These are phyloP conservation scores for Xestia ashworthii DNA, from an alignment of 2,888 invertebrate species.

Conservation along the genomic window DNA sequence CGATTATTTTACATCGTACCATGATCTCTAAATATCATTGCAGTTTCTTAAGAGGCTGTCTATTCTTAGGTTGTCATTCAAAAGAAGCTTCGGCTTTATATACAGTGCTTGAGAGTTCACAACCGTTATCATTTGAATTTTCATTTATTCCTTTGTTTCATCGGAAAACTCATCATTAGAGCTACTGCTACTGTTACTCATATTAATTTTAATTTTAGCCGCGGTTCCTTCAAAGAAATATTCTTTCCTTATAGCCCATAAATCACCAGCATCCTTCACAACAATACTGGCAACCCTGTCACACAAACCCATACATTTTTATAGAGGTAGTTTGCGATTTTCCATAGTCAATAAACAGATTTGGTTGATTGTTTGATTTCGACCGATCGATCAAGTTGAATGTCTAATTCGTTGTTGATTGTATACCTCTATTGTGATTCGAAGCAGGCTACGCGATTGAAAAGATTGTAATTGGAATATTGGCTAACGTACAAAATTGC, in stretches of 20 bases:
- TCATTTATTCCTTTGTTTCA: background rate
- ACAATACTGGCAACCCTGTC: constrained; percentile 64
- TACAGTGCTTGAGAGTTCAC: background rate
- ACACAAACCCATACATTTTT: constrained; percentile 65
- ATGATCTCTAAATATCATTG: background rate
- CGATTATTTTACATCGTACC: background rate
- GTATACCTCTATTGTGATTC: constrained; percentile 69
- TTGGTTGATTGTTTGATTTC: constrained; percentile 69
- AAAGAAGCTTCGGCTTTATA: background rate
- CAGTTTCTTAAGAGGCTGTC: background rate
- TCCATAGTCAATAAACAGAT: constrained; percentile 76
- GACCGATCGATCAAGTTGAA: constrained; percentile 65
- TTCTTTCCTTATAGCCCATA: constrained; percentile 25
- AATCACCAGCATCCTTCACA: constrained; percentile 30
- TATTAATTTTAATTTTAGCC: background rate
- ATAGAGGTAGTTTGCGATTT: constrained; percentile 77
- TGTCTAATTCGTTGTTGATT: constrained; percentile 69
- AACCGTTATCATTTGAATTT: background rate
- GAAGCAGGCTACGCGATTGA: constrained; percentile 64
- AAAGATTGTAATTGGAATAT: constrained; percentile 64
- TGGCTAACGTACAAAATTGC: constrained; percentile 64
- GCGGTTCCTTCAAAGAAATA: background rate
- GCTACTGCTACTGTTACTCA: constrained; percentile 6
- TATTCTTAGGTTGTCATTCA: background rate
- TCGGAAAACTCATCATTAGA: background rate